Conservation (phyloP, 2,797 vertebrate genomes). For the Chelonia mydas region DNA sequence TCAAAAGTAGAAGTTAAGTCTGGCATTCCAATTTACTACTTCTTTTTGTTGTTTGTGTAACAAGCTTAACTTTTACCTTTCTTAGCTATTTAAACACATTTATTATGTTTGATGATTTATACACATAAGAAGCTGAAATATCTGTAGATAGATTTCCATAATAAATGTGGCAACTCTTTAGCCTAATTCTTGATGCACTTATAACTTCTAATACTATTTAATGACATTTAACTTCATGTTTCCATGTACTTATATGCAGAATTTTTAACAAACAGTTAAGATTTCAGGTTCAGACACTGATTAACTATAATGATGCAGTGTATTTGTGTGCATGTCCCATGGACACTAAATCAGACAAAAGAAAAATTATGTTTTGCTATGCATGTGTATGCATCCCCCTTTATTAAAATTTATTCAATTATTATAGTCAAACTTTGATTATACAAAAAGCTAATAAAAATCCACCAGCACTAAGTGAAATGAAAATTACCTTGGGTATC, state of each 20-base stretch:
- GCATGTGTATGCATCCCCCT: neutral
- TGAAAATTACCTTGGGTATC: neutral
- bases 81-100: neutral
- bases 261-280: neutral
- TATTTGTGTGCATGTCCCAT: neutral
- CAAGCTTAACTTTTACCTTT: constrained; percentile 5
- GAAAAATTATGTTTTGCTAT: neutral
- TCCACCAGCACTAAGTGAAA: neutral
- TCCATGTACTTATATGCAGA: neutral
- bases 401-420: neutral
- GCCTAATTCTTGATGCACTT: neutral
- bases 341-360: neutral
- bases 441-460: neutral
- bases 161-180: constrained; percentile 8
- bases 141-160: neutral
- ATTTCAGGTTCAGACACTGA: neutral
- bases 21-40: constrained; percentile 15
- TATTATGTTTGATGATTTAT: neutral
- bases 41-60: neutral
- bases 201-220: neutral
- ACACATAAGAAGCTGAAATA: neutral
- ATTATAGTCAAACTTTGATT: neutral
- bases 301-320: neutral
- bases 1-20: constrained; percentile 26
- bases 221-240: constrained; percentile 7